A percentile compares a stretch with the other conserved stretches of the same genome.
Conservation (phyloP, 1,140 invertebrate species). For the Brachionus asplanchnoidis region DNA sequence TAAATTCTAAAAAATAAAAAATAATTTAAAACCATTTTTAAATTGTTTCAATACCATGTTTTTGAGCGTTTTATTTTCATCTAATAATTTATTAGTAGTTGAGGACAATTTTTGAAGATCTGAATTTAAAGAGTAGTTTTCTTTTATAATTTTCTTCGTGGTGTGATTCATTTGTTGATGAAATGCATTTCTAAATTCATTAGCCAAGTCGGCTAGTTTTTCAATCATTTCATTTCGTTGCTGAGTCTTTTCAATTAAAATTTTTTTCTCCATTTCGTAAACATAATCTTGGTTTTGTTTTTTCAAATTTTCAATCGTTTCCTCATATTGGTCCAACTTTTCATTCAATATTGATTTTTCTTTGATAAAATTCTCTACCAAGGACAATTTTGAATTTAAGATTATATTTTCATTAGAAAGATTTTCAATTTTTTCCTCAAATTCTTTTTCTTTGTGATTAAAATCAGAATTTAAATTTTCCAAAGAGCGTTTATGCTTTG, state of each 20-base stretch:
- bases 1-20: neutral
- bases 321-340: neutral
- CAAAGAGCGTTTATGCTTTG: neutral
- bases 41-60: neutral
- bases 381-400: neutral
- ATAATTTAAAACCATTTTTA: neutral
- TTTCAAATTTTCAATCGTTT: slow-evolving; percentile 2
- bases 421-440: neutral
- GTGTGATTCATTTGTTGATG: slow-evolving; percentile 35
- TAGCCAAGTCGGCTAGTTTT: neutral
- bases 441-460: neutral
- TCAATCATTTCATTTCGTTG: slow-evolving; percentile 24
- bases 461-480: neutral
- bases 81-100: neutral
- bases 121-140: slow-evolving; percentile 25
- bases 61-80: neutral
- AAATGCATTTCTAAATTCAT: slow-evolving; percentile 28
- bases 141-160: slow-evolving; percentile 23
- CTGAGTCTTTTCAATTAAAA: slow-evolving; percentile 15
- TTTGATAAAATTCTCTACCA: slow-evolving; percentile 23
- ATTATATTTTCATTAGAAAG: neutral
- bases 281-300: slow-evolving; percentile 1
- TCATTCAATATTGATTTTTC: neutral
- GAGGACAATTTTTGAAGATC: neutral
- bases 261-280: slow-evolving; percentile 4